Conservation (phyloP, 2,113 vertebrate genomes). For the Bombycilla garrulus region DNA sequence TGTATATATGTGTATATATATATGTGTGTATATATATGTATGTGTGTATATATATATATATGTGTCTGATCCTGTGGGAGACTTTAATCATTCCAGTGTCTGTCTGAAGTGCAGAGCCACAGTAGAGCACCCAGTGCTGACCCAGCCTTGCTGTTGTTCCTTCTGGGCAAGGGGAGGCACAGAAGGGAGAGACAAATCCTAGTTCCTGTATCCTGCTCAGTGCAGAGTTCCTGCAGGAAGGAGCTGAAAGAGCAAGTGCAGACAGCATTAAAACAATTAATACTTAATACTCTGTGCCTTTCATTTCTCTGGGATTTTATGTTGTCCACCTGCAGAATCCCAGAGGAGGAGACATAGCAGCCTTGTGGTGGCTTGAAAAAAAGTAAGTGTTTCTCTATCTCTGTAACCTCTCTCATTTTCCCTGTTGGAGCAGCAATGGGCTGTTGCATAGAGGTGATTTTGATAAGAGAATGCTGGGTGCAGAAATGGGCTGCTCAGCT, state of each 20-base stretch:
- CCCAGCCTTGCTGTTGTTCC: neutral
- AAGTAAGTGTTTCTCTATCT: neutral
- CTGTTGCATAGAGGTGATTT: neutral
- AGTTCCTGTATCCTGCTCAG: neutral
- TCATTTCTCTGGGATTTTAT: neutral
- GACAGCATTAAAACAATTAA: neutral
- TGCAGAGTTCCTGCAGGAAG: neutral
- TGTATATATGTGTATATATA: no score
- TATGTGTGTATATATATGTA: no score
- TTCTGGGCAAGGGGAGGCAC: neutral
- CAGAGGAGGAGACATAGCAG: neutral
- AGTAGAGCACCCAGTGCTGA: neutral
- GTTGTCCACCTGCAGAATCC: neutral
- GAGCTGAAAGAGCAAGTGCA: neutral
- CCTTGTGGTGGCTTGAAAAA: neutral
- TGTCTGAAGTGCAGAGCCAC: neutral
- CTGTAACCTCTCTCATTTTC: neutral
- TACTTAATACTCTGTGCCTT: neutral
- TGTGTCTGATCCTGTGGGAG: neutral
- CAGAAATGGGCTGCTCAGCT: neutral
- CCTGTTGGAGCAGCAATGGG: neutral
- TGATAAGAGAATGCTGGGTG: neutral
- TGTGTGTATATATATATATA: fast-evolving
- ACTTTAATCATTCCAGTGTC: neutral
- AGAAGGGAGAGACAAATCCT: neutral